Conservation (phyloP, 2,888 invertebrate genomes). For the Dynastes tityus region DNA sequence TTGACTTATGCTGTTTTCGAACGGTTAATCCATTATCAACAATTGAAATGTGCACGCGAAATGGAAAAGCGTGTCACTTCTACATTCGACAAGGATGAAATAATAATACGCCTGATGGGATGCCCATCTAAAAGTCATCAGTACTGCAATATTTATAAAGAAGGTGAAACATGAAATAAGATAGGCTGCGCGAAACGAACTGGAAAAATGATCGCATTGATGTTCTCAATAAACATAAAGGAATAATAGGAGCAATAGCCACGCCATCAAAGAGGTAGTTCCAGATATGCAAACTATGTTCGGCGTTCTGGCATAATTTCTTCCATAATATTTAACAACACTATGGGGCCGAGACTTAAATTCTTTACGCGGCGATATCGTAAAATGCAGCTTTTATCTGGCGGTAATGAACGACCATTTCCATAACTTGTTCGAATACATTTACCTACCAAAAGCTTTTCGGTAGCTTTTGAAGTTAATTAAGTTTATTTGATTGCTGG, state of each 20-base stretch:
- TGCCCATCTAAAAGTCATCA: slow-evolving; percentile 35
- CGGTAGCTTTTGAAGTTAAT: slow-evolving; percentile 32
- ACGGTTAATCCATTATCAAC: neutral
- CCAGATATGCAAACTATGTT: slow-evolving; percentile 33
- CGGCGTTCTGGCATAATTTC: slow-evolving; percentile 29
- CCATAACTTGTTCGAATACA: slow-evolving; percentile 25
- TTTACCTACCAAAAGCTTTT: slow-evolving; percentile 25
- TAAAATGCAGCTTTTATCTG: slow-evolving; percentile 37
- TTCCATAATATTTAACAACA: slow-evolving; percentile 24
- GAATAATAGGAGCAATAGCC: slow-evolving; percentile 37
- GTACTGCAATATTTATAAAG: slow-evolving; percentile 34
- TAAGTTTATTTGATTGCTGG: slow-evolving; percentile 1
- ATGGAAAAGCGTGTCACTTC: slow-evolving; percentile 20
- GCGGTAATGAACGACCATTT: slow-evolving; percentile 31
- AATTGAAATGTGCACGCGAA: slow-evolving; percentile 12
- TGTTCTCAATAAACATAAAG: slow-evolving; percentile 37
- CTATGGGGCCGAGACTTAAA: slow-evolving; percentile 16
- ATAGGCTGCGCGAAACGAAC: slow-evolving; percentile 31
- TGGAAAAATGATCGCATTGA: slow-evolving; percentile 38
- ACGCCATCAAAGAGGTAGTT: slow-evolving; percentile 31
- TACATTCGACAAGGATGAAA: slow-evolving; percentile 33
- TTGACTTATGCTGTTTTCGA: neutral
- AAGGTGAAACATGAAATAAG: slow-evolving; percentile 35
- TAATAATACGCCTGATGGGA: slow-evolving; percentile 32
- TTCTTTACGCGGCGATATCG: slow-evolving; percentile 22